phyloP scores from a whole-genome alignment of 2,113 vertebrate species.

The Lophura nycthemera region DNA sequence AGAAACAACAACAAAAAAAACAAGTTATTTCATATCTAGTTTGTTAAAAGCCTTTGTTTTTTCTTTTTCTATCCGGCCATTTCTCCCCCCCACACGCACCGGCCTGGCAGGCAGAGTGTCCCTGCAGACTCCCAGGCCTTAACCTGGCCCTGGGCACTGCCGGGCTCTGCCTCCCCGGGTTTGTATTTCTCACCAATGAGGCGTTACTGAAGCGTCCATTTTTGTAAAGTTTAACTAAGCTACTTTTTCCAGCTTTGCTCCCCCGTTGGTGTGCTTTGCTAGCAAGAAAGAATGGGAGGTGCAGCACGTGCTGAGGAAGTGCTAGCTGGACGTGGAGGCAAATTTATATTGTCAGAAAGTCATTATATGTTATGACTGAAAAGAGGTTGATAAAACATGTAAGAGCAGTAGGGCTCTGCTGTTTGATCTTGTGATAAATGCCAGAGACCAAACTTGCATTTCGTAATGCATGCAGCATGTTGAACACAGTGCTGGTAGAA shows the following conservation, averaged over 20 bases:
- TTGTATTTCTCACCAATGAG: no score
- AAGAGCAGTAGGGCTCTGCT: neutral
- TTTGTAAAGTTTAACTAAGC: neutral
- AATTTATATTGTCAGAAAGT: neutral
- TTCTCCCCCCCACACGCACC: no score
- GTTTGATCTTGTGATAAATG: neutral
- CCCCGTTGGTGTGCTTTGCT: neutral
- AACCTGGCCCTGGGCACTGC: no score
- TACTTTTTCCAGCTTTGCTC: fast-evolving
- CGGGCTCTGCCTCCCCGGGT: no score
- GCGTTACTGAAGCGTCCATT: fast-evolving
- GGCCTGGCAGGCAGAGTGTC: no score
- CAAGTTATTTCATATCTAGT: no score
- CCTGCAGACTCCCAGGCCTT: no score
- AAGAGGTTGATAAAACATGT: neutral
- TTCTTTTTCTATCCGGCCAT: no score
- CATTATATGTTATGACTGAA: fast-evolving
- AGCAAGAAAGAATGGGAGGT: neutral
- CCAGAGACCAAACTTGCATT: neutral
- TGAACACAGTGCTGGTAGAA: neutral
- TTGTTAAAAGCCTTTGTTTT: no score
- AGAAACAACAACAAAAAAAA: no score
- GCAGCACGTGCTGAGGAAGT: neutral
- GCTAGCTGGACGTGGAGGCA: neutral
- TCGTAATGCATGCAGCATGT: no score